Evolutionary conservation across 2,113 vertebrate genomes (phyloP).

Genomic region (Himantopus leucocephalus): DNA sequence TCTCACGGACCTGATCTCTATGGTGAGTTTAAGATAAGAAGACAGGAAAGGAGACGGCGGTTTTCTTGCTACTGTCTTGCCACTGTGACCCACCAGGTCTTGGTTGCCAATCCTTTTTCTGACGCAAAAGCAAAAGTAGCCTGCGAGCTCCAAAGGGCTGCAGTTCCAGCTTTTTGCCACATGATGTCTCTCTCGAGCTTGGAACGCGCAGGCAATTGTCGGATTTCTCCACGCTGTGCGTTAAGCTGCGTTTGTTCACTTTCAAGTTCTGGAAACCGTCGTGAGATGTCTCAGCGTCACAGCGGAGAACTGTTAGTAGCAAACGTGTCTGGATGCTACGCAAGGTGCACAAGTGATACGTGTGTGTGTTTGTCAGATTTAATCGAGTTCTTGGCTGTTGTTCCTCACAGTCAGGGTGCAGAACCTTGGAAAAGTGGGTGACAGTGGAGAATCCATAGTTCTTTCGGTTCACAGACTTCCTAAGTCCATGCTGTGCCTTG

Average conservation of each 20-base stretch:
- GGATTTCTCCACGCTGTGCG: background rate
- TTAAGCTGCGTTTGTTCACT: background rate
- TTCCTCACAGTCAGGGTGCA: background rate
- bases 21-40: conserved; percentile 73
- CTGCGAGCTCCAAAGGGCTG: background rate
- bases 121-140: background rate
- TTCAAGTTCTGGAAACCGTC: background rate
- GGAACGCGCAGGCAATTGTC: background rate
- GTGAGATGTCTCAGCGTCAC: background rate
- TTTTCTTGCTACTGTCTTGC: background rate
- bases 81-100: background rate
- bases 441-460: fast-evolving
- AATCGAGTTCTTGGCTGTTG: background rate
- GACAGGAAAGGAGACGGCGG: background rate
- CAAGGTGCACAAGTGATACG: background rate
- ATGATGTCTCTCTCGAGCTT: conserved; percentile 59
- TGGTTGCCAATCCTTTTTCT: background rate
- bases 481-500: background rate
- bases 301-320: background rate
- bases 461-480: background rate
- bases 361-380: background rate
- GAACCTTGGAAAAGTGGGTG: background rate
- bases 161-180: background rate
- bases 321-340: background rate
- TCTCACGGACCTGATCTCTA: conserved; percentile 95